phyloP scores from a whole-genome alignment of 1,140 invertebrate species.

The Drosophila parvula region DNA sequence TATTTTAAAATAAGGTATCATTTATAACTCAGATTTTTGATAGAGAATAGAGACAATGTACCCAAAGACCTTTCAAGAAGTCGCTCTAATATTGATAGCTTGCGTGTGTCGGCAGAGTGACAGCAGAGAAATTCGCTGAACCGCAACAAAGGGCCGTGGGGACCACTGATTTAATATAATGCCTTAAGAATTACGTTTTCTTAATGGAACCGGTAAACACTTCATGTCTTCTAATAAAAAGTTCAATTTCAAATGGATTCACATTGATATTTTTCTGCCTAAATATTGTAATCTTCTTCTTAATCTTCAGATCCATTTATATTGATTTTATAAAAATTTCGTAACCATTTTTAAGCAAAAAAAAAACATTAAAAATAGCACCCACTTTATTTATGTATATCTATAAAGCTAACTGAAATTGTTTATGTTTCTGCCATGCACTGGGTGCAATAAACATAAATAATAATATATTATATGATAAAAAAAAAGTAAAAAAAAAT shows the following conservation, averaged over 20 bases:
- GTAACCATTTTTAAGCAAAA: not conserved
- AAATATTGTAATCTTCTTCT: not conserved
- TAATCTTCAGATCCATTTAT: not conserved
- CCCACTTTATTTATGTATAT: slow-evolving; percentile 3
- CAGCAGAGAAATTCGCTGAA: no score
- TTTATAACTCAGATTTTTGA: no score
- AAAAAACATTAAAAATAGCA: not conserved
- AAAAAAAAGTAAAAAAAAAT: slow-evolving; percentile 38
- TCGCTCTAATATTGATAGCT: no score
- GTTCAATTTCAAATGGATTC: no score
- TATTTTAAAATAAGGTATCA: no score
- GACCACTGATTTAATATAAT: no score
- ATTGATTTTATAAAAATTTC: not conserved
- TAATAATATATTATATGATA: slow-evolving; percentile 36
- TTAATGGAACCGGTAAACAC: not conserved
- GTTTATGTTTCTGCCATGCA: slow-evolving; percentile 21
- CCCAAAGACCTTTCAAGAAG: no score
- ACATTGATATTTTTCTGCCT: no score
- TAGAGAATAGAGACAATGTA: no score
- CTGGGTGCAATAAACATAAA: slow-evolving; percentile 44
- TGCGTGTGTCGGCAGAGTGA: no score
- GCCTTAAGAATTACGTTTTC: not conserved
- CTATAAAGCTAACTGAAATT: not conserved
- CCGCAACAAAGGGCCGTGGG: no score
- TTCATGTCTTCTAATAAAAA: no score